Conservation (phyloP, 2,888 invertebrate genomes). For the Camptogramma bilineatum region DNA sequence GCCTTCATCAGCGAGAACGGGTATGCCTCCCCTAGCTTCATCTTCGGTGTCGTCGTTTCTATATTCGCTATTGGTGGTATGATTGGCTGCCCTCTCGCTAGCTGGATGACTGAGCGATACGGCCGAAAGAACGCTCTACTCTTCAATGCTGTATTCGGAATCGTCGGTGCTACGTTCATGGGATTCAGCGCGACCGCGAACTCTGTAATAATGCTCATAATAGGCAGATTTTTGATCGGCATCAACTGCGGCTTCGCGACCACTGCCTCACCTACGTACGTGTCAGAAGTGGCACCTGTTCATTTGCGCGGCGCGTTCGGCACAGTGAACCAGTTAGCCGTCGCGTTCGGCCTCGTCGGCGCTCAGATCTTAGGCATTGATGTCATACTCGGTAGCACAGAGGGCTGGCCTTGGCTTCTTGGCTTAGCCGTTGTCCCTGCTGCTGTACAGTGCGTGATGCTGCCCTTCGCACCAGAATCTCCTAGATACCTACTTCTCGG, state of each 20-base stretch:
- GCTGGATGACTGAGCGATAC: conserved; percentile 88
- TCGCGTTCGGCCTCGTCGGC: conserved; percentile 75
- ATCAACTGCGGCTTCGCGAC: conserved; percentile 89
- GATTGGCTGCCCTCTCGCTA: conserved; percentile 91
- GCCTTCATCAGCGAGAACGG: conserved; percentile 86
- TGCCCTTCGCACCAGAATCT: conserved; percentile 76
- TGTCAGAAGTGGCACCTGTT: conserved; percentile 79
- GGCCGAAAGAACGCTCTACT: conserved; percentile 89
- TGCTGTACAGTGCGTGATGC: conserved; percentile 70
- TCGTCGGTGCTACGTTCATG: conserved; percentile 88
- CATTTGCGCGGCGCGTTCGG: conserved; percentile 78
- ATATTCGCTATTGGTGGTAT: conserved; percentile 92
- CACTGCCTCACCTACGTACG: conserved; percentile 81
- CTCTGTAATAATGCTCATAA: conserved; percentile 89
- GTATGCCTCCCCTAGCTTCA: conserved; percentile 74
- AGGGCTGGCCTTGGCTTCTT: conserved; percentile 80
- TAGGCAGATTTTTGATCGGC: conserved; percentile 90
- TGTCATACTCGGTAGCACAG: conserved; percentile 72
- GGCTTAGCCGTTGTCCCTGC: conserved; percentile 76
- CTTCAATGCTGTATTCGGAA: conserved; percentile 87
- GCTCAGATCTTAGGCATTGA: conserved; percentile 80
- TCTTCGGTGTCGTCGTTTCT: conserved; percentile 89
- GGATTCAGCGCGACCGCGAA: conserved; percentile 87
- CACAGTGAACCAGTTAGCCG: conserved; percentile 81
- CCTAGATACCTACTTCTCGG: conserved; percentile 76